A percentile compares a stretch with the other conserved stretches of the same genome.
phyloP scores from a whole-genome alignment of 2,888 invertebrate species.

The Phalera bucephala region DNA sequence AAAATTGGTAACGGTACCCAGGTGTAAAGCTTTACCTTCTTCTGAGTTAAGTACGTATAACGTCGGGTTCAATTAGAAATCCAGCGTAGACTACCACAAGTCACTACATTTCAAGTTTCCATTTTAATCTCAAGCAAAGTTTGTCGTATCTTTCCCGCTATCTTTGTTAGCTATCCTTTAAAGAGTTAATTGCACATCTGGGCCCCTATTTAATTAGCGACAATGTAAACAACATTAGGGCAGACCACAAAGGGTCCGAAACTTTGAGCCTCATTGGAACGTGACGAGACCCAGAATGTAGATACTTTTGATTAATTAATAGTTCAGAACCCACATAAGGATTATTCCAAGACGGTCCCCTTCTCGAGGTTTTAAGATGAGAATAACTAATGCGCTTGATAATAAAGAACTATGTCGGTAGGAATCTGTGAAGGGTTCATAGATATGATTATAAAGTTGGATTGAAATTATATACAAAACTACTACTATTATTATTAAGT shows the following conservation, averaged over 20 bases:
- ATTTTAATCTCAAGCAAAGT: constrained; percentile 2
- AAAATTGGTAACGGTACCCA: no score
- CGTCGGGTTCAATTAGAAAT: no score
- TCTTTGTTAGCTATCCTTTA: constrained; percentile 22
- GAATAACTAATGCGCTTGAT: constrained; percentile 29
- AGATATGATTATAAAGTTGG: no score
- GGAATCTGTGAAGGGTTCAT: constrained; percentile 3
- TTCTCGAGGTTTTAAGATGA: constrained; percentile 38
- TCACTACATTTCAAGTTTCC: no score
- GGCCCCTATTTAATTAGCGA: constrained; percentile 59
- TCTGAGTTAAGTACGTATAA: no score
- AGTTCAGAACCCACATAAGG: constrained; percentile 47
- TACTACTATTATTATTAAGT: no score
- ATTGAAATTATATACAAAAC: no score
- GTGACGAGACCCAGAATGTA: constrained; percentile 31
- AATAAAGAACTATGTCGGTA: constrained; percentile 25
- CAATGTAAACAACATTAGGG: constrained; percentile 66
- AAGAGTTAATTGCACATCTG: constrained; percentile 44
- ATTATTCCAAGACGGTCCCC: constrained; percentile 42
- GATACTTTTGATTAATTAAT: constrained; percentile 59
- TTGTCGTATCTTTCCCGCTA: constrained; percentile 12
- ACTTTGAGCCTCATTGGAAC: constrained; percentile 46
- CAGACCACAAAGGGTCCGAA: constrained; percentile 53
- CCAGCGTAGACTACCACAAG: no score
- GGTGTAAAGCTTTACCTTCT: no score